phyloP scores from a whole-genome alignment of 2,888 invertebrate genomes.

The Diaprepes abbreviatus region DNA sequence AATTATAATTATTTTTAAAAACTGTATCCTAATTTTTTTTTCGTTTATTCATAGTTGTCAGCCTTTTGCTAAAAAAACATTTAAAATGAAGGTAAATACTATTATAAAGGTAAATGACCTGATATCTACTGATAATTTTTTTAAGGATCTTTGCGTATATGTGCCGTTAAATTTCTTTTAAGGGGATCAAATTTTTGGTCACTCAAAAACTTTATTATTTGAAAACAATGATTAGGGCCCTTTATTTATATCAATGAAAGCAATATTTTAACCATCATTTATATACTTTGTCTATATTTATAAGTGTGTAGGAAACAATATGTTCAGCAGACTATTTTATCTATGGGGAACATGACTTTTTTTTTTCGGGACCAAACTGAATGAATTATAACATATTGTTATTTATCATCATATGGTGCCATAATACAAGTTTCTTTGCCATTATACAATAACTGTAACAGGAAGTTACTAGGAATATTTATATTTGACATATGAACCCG shows the following conservation, averaged over 20 bases:
- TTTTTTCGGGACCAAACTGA: slow-evolving; percentile 21
- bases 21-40: too few relatives aligned
- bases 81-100: slow-evolving; percentile 22
- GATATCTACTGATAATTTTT: slow-evolving; percentile 44
- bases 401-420: slow-evolving; percentile 23
- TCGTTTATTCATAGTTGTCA: too few relatives aligned
- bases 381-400: slow-evolving; percentile 25
- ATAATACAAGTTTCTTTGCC: slow-evolving; percentile 7
- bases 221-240: too few relatives aligned
- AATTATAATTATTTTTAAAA: too few relatives aligned
- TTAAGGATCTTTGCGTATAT: slow-evolving; percentile 30
- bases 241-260: too few relatives aligned
- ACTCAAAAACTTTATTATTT: neutral
- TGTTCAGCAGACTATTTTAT: slow-evolving; percentile 22
- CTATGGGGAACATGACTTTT: slow-evolving; percentile 32
- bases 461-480: slow-evolving; percentile 34
- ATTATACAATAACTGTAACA: slow-evolving; percentile 24
- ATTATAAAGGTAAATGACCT: slow-evolving; percentile 45
- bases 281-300: too few relatives aligned
- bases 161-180: slow-evolving; percentile 3
- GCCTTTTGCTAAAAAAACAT: slow-evolving; percentile 20
- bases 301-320: slow-evolving; percentile 13
- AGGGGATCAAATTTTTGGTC: neutral
- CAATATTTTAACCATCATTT: too few relatives aligned
- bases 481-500: slow-evolving; percentile 41